phyloP scores from a whole-genome alignment of 2,888 invertebrate species.

The Megamerina dolium region DNA sequence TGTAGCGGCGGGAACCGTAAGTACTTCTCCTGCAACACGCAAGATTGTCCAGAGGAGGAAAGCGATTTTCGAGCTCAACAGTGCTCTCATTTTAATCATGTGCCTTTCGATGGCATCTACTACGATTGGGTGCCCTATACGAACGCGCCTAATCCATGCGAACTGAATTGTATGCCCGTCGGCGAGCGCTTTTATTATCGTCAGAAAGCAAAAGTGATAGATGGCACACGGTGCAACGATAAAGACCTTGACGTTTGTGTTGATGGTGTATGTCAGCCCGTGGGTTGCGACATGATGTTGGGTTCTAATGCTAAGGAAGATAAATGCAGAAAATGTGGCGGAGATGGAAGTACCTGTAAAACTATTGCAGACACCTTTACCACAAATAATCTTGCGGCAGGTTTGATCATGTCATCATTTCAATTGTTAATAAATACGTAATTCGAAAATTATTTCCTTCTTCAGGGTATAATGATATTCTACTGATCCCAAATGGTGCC shows the following conservation, averaged over 20 bases:
- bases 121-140: slow-evolving; percentile 88
- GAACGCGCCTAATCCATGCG: slow-evolving; percentile 84
- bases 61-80: slow-evolving; percentile 83
- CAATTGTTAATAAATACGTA: not conserved
- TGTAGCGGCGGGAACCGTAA: slow-evolving; percentile 76
- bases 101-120: slow-evolving; percentile 72
- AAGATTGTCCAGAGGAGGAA: slow-evolving; percentile 74
- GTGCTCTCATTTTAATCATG: slow-evolving; percentile 76
- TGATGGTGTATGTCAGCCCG: slow-evolving; percentile 84
- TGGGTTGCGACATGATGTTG: slow-evolving; percentile 92
- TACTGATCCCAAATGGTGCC: slow-evolving; percentile 88
- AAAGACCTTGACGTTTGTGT: slow-evolving; percentile 89
- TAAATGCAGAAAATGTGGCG: slow-evolving; percentile 87
- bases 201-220: slow-evolving; percentile 71
- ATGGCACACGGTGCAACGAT: slow-evolving; percentile 78
- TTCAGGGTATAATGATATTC: slow-evolving; percentile 84
- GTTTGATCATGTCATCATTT: slow-evolving; percentile 44
- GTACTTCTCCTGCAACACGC: slow-evolving; percentile 87
- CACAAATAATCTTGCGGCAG: slow-evolving; percentile 66
- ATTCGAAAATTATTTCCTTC: not conserved
- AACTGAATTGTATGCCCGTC: slow-evolving; percentile 90
- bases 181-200: slow-evolving; percentile 88
- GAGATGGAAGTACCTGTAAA: slow-evolving; percentile 81
- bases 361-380: slow-evolving; percentile 68
- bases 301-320: slow-evolving; percentile 84